These are phyloP conservation scores for Drosophila ohnishii DNA, from an alignment of 1,140 invertebrate species.

Conservation along the genomic window DNA sequence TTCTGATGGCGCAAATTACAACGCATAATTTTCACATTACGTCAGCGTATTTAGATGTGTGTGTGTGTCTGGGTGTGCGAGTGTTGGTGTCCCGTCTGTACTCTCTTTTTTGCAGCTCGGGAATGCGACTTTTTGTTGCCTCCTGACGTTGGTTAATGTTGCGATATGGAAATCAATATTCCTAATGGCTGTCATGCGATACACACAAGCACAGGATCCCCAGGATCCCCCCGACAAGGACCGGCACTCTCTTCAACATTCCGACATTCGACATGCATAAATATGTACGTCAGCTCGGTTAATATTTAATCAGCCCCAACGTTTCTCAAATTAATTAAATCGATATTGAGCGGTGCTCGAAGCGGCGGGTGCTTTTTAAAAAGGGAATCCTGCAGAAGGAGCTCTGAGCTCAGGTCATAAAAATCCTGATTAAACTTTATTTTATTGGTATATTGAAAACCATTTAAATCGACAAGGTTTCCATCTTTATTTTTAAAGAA, in stretches of 20 bases:
- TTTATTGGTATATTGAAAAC: background rate
- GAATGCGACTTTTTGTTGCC: conserved; percentile 47
- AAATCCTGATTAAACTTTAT: background rate
- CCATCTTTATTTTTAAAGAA: background rate
- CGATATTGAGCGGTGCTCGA: conserved; percentile 23
- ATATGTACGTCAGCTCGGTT: conserved; percentile 40
- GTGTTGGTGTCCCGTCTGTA: conserved; percentile 40
- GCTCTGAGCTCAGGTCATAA: background rate
- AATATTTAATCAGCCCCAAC: conserved; percentile 51
- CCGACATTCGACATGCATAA: conserved; percentile 39
- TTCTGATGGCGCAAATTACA: conserved; percentile 75
- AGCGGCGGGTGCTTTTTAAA: background rate
- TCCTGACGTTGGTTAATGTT: conserved; percentile 64
- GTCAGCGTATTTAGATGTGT: conserved; percentile 59
- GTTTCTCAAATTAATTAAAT: conserved; percentile 60
- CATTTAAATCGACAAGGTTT: background rate
- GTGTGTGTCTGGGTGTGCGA: conserved; percentile 11
- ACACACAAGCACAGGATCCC: conserved; percentile 25
- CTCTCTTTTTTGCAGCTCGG: conserved; percentile 32
- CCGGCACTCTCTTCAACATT: conserved; percentile 22
- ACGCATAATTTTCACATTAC: conserved; percentile 79
- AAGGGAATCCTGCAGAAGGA: background rate
- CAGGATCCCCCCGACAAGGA: conserved; percentile 2
- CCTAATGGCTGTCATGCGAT: conserved; percentile 71
- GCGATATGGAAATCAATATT: conserved; percentile 80